Percentiles rank a stretch among this genome's conserved stretches.
These are phyloP conservation scores for Leucozona laternaria DNA, from an alignment of 2,888 invertebrate species.

Conservation along the genomic window DNA sequence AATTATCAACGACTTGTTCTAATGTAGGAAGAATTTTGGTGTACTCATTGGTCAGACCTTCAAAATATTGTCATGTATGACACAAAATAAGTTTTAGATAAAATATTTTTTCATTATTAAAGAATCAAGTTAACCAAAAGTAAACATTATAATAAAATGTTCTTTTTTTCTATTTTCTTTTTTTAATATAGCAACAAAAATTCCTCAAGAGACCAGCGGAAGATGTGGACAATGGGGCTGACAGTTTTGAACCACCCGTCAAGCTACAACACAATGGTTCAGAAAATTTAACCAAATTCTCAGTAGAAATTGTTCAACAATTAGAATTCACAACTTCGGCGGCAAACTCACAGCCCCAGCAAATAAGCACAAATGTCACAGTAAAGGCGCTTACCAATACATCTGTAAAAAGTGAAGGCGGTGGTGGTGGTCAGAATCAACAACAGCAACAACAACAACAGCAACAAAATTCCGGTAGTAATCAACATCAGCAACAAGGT, in stretches of 20 bases:
- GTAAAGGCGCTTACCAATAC: constrained; percentile 92
- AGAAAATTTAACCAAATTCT: constrained; percentile 89
- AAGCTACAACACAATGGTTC: constrained; percentile 86
- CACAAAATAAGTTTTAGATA: no score
- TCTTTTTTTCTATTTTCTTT: background rate
- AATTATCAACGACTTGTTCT: no score
- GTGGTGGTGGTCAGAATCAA: constrained; percentile 78
- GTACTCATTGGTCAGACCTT: no score
- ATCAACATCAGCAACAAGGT: constrained; percentile 79
- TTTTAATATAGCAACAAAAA: constrained; percentile 90
- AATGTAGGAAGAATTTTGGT: no score
- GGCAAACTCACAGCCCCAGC: constrained; percentile 93
- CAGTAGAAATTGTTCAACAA: constrained; percentile 96
- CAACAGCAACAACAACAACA: constrained; percentile 51
- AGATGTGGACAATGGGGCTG: constrained; percentile 85
- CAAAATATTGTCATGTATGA: no score
- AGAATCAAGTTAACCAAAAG: no score
- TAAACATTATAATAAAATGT: no score
- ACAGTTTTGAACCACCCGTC: constrained; percentile 88
- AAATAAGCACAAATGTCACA: constrained; percentile 96
- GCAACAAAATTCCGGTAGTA: constrained; percentile 66
- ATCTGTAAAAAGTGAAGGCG: constrained; percentile 83
- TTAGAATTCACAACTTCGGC: constrained; percentile 94
- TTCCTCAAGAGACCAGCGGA: constrained; percentile 90
- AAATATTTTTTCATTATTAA: no score